Base-by-base conservation (phyloP, 2,888 invertebrate species). In the Nineta flava region DNA sequence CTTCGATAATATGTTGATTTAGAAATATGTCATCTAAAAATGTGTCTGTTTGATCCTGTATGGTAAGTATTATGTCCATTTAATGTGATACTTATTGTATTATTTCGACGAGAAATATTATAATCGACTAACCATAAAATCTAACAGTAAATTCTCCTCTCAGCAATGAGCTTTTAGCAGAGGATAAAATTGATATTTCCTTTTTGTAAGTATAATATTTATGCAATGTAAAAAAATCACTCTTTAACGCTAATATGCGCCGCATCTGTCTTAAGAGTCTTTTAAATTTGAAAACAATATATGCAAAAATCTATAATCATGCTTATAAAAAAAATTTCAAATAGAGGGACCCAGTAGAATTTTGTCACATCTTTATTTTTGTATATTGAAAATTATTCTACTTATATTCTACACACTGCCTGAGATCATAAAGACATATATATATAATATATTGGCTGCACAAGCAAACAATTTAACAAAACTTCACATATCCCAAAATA, bases 281-380 rank as follows among this genome's bases (percentile, higher is more conserved):
- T 19, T 26, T 26, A 7, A 26, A 26, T 26, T 26, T 26, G 26
- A 26, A 26, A 26, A 6, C 3, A 26, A 26, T 26, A 26, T 26
- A 26, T 26, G 26, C 26, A 26, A 26, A 26, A 26, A 26, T 26
- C 26, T 26, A 26, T 26, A 26, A 26, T 26, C 26, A 43, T 43
- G 43, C 16, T 43, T 21, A 3, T 44, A 17, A 6, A 19, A 44
- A 44, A 26, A 19, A 2, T 44, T 44, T 3, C 26, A 26, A 26
- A 26, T 26, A 26, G 26, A 44, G 44, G 44, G 44, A 44, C 44
- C 44, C 44, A 44, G 44, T 44, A 44, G 44, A 44, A 21, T 21
- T 26, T 6, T 44, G 21, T 44, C 44, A 26, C 44, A 44, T 13
- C 17, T 44, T 44, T 44, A 44, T 44, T 44, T 44, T 44, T 44